Evolutionary conservation across 2,113 vertebrate species (phyloP).

Genomic region (Dromiciops gliroides): DNA sequence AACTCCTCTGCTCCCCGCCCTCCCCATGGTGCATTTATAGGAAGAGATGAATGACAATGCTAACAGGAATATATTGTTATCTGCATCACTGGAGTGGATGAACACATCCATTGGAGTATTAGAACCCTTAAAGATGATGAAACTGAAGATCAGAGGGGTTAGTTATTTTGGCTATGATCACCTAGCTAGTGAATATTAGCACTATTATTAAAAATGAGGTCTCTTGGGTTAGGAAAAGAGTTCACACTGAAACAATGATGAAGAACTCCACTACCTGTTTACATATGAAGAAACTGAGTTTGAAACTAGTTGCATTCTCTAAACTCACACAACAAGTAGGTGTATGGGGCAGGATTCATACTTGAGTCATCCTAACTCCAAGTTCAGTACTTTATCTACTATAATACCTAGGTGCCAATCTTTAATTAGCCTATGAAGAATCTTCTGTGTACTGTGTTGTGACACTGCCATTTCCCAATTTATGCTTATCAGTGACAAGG

Average conservation of each 20-base stretch:
- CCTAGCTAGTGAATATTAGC: background rate
- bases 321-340: background rate
- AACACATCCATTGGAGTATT: background rate
- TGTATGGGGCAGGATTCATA: background rate
- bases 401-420: background rate
- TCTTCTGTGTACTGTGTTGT: background rate
- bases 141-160: background rate
- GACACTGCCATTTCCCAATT: background rate
- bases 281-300: background rate
- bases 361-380: background rate
- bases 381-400: background rate
- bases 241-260: background rate
- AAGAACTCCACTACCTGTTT: background rate
- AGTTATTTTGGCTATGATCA: background rate
- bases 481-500: background rate
- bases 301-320: background rate
- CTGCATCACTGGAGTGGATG: background rate
- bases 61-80: background rate
- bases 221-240: background rate
- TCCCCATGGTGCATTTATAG: background rate
- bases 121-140: background rate
- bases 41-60: background rate
- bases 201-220: background rate
- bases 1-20: fast-evolving
- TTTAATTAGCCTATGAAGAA: background rate